These are phyloP conservation scores for Drosophila helvetica DNA, from an alignment of 2,888 invertebrate genomes.

Conservation along the genomic window DNA sequence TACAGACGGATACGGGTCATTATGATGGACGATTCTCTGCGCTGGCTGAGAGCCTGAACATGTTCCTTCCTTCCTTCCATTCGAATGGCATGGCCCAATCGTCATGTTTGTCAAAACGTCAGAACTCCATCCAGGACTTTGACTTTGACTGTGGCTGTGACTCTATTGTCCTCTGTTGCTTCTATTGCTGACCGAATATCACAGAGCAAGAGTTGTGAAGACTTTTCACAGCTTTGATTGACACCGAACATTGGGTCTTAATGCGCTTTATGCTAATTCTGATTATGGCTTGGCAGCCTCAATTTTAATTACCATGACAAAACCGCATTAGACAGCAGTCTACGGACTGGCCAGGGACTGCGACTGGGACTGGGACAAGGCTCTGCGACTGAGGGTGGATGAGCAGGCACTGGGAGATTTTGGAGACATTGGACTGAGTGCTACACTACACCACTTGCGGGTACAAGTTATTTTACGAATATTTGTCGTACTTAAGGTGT, in stretches of 20 bases:
- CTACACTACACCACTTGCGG: too few relatives aligned
- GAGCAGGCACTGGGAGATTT: not conserved
- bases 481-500: not conserved
- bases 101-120: constrained; percentile 74
- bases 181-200: constrained; percentile 16
- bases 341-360: constrained; percentile 24
- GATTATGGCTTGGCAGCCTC: constrained; percentile 58
- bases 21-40: constrained; percentile 37
- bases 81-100: constrained; percentile 58
- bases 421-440: not conserved
- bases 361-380: too few relatives aligned
- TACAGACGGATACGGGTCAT: constrained; percentile 18
- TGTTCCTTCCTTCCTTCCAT: constrained; percentile 33
- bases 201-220: constrained; percentile 59
- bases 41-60: constrained; percentile 52
- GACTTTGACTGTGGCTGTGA: constrained; percentile 16
- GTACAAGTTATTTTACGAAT: not conserved
- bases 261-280: constrained; percentile 79
- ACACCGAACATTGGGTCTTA: constrained; percentile 79
- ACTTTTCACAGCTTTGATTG: constrained; percentile 77
- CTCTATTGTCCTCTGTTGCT: constrained; percentile 31
- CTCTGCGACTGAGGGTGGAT: too few relatives aligned
- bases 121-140: constrained; percentile 34
- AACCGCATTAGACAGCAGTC: constrained; percentile 50
- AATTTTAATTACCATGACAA: constrained; percentile 71